Base-by-base conservation (phyloP, 2,888 invertebrate genomes). In the Drosophila hamatofila region DNA sequence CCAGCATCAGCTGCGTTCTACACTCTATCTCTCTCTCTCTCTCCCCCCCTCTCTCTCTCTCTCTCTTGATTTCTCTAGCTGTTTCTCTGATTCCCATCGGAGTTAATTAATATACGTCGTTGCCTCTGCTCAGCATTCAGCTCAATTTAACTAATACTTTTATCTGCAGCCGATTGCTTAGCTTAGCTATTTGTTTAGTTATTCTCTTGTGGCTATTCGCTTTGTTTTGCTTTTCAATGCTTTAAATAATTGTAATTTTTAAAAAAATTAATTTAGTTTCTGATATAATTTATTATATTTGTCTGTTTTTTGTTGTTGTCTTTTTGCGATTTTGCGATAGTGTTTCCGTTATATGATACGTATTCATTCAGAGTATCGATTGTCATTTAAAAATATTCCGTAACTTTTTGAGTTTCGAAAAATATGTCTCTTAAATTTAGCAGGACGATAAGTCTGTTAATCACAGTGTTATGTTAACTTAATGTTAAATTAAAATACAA, bases 21-120 rank as follows among this genome's bases (percentile, higher is more conserved):
- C 23, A 39, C 11, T 16, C 16, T n/a, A 2, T 39, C 39, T n/a
- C 9, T 8, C 39, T 18, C 9, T 39, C 27, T 21, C 18, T 7
- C 23, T n/a, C 18, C 23, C 39, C 9, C 48, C 14, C 61, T 49
- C 52, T 42, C n/a, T 14, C 33, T 21, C 16, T 21, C 41, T 12
- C 49, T 54, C 60, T 51, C 58, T 42, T 8, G 6, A 27, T 25
- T n/a, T 30, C 48, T n/a, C 55, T 23, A 18, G 37, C 46, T 12
- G 62, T 41, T 54, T 41, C 56, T 37, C 51, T 64, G 66, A 69
- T 73, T 91, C 92, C 92, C 91, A 69, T 41, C 60, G 91, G 90
- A 89, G 72, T 81, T 87, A 90, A 92, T 91, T 91, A 91, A 84
- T 89, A 80, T 70, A 58, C 41, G 62, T 70, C 72, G 33, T 18